Conservation (phyloP, 2,888 invertebrate genomes). For the Empis livida region DNA sequence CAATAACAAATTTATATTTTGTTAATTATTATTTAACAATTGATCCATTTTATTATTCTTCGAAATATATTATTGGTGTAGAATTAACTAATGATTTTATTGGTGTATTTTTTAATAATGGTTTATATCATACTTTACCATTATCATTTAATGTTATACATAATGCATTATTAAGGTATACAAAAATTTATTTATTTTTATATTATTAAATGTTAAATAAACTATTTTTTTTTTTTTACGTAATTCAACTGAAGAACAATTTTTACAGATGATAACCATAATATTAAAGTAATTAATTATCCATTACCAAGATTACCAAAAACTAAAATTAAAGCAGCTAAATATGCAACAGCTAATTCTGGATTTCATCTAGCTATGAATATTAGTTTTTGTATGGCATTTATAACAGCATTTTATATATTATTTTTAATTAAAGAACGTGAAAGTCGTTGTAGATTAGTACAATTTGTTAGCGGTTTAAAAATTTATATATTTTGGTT, state of each 20-base stretch:
- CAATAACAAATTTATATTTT: background rate
- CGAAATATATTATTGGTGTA: slow-evolving; percentile 40
- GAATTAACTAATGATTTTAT: slow-evolving; percentile 26
- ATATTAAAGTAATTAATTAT: slow-evolving; percentile 44
- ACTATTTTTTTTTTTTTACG: background rate
- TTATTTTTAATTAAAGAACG: slow-evolving; percentile 53
- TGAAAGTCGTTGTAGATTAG: slow-evolving; percentile 55
- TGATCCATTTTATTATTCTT: slow-evolving; percentile 31
- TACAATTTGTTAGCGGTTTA: slow-evolving; percentile 65
- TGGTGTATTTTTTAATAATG: background rate
- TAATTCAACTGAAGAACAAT: slow-evolving; percentile 11
- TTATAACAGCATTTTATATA: slow-evolving; percentile 50
- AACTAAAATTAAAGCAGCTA: slow-evolving; percentile 38
- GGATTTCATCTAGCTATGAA: slow-evolving; percentile 55
- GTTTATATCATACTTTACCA: background rate
- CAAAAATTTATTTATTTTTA: background rate
- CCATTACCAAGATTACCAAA: slow-evolving; percentile 52
- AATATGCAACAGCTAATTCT: background rate
- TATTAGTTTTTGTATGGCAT: slow-evolving; percentile 61
- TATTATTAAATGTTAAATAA: background rate
- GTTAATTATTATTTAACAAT: background rate
- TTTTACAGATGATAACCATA: slow-evolving; percentile 10
- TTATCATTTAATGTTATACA: slow-evolving; percentile 1
- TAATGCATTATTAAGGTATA: slow-evolving; percentile 1
- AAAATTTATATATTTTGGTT: slow-evolving; percentile 58